Evolutionary conservation across 2,113 vertebrate species (phyloP).

Genomic region (Atlantisia rogersi): DNA sequence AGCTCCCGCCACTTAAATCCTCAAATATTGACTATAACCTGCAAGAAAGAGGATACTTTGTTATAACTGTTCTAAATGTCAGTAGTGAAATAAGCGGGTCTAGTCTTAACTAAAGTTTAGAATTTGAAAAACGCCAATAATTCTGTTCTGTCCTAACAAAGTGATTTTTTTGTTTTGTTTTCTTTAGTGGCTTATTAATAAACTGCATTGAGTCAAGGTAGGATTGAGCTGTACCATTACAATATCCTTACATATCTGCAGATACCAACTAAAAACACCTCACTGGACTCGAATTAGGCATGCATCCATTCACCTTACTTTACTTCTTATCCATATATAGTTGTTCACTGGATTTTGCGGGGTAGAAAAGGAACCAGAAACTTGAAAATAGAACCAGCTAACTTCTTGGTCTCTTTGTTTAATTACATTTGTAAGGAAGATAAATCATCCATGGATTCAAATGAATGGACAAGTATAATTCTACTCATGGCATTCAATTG

Average conservation of each 20-base stretch:
- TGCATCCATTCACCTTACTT: neutral
- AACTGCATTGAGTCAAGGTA: neutral
- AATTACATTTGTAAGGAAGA: neutral
- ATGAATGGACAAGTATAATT: neutral
- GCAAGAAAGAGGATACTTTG: neutral
- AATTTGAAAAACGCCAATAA: neutral
- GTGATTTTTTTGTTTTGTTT: neutral
- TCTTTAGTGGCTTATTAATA: neutral
- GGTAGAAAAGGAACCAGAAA: neutral
- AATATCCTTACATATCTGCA: neutral
- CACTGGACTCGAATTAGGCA: neutral
- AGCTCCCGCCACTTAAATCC: neutral
- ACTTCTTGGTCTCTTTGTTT: neutral
- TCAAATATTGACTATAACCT: neutral
- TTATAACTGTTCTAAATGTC: neutral
- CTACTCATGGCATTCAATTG: neutral
- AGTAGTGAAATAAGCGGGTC: neutral
- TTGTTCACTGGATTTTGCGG: neutral
- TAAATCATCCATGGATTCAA: neutral
- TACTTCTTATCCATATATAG: neutral
- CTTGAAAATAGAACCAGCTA: neutral
- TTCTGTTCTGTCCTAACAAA: neutral
- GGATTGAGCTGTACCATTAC: neutral
- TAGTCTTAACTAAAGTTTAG: neutral
- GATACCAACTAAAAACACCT: neutral